Evolutionary conservation across 2,797 vertebrate genomes (phyloP).

Genomic region (Ambastaia sidthimunki): DNA sequence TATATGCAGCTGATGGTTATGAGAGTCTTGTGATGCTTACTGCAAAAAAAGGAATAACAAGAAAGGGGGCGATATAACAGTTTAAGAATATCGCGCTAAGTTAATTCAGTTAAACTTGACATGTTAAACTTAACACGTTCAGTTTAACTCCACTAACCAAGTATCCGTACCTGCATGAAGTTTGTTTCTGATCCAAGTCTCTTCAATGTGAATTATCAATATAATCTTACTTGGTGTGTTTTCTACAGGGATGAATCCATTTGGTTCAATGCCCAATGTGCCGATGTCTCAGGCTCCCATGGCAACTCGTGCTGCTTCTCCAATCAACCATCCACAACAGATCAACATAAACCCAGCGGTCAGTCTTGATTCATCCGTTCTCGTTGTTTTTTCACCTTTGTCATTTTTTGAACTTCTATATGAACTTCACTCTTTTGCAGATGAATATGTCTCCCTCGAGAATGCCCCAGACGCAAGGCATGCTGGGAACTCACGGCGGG

Average conservation of each 20-base stretch:
- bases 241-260: constrained; percentile 91
- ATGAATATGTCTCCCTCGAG: constrained; percentile 96
- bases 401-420: background rate
- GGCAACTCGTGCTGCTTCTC: constrained; percentile 90
- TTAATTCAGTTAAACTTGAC: no score
- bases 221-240: background rate
- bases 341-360: constrained; percentile 94
- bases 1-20: no score
- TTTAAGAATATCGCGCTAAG: no score
- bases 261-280: constrained; percentile 88
- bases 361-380: constrained; percentile 60
- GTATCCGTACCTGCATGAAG: no score
- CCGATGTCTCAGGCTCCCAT: constrained; percentile 88
- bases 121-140: no score
- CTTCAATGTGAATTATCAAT: background rate
- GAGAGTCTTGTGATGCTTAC: no score
- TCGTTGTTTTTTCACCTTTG: background rate
- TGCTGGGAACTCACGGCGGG: constrained; percentile 86
- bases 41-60: no score
- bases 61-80: no score
- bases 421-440: constrained; percentile 64
- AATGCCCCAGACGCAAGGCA: constrained; percentile 90
- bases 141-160: no score
- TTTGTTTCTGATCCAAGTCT: background rate
- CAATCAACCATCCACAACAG: constrained; percentile 93